Evolutionary conservation across 2,888 invertebrate genomes (phyloP), one percentile per base, ranked within the genome.

Genomic region (Xestia sexstrigata): DNA sequence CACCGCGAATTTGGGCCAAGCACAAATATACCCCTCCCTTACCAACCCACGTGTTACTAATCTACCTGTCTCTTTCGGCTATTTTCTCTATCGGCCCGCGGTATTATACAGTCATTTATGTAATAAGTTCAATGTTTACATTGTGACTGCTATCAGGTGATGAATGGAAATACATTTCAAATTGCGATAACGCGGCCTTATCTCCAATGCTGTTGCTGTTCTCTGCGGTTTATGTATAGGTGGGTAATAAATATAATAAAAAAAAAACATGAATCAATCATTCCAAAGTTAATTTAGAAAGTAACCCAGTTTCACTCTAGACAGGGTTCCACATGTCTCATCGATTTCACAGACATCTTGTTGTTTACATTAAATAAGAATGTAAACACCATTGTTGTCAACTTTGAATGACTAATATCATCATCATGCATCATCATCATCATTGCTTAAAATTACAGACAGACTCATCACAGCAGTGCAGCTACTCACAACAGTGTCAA

Each of bases 51-150:
- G 84, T 74, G 68, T 79, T 78, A 78, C 70, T 70, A 75, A 84
- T 90, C 89, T 87, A 77, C 69, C 90, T 85, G 73, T 95, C 95
- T 87, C 91, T 85, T 74, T 95, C 92, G 74, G 70, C 78, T 85
- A 86, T 88, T 92, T 91, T 92, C 91, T 90, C 85, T 87, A 74
- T 80, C 78, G 81, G 87, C 87, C 86, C 88, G 89, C 86, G 90
- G 85, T 89, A 89, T 88, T 88, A 89, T 86, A 89, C 89, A 86
- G 84, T 86, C 84, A 91, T 94, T 93, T 93, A 94, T 95, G 92
- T 93, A 94, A 95, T 91, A 93, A 93, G 91, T 93, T 93, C 92
- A 94, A 94, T 96, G 95, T 96, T 96, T 96, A 95, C 95, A 92
- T 92, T 91, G 90, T 88, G 88, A 84, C 86, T 84, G 84, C 60